Percentiles rank a stretch among this genome's conserved stretches.
Conservation (phyloP, 2,888 invertebrate species). For the Ceriagrion tenellum region DNA sequence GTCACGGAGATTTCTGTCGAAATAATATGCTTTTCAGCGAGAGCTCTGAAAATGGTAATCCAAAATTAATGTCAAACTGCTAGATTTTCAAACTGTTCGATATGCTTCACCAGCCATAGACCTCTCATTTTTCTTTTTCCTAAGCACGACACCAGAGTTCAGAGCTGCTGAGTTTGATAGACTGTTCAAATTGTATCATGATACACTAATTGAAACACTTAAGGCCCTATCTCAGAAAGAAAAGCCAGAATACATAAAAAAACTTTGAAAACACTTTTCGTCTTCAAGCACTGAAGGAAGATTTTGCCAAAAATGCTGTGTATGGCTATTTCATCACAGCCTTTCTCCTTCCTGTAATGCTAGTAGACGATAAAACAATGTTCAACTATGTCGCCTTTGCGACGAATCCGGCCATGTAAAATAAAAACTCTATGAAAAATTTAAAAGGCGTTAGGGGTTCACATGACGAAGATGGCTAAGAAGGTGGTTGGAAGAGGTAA, state of each 20-base stretch:
- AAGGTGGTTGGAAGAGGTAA: too few species aligned
- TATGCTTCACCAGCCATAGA: slow-evolving; percentile 55
- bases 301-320: slow-evolving; percentile 44
- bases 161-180: slow-evolving; percentile 26
- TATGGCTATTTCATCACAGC: slow-evolving; percentile 63
- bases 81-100: slow-evolving; percentile 66
- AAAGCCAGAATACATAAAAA: background rate
- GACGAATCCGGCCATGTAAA: too few species aligned
- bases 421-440: too few species aligned
- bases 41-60: background rate
- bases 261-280: slow-evolving; percentile 20
- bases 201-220: background rate
- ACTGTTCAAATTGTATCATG: background rate
- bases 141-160: slow-evolving; percentile 51
- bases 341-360: slow-evolving; percentile 68
- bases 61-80: background rate
- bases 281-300: slow-evolving; percentile 41
- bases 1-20: slow-evolving; percentile 65
- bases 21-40: slow-evolving; percentile 65
- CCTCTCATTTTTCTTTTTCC: slow-evolving; percentile 63
- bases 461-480: too few species aligned
- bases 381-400: too few species aligned
- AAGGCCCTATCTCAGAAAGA: background rate
- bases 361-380: slow-evolving; percentile 47
- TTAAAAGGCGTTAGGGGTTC: too few species aligned